Evolutionary conservation across 2,888 invertebrate genomes (phyloP).

Genomic region (Thecophora atra): DNA sequence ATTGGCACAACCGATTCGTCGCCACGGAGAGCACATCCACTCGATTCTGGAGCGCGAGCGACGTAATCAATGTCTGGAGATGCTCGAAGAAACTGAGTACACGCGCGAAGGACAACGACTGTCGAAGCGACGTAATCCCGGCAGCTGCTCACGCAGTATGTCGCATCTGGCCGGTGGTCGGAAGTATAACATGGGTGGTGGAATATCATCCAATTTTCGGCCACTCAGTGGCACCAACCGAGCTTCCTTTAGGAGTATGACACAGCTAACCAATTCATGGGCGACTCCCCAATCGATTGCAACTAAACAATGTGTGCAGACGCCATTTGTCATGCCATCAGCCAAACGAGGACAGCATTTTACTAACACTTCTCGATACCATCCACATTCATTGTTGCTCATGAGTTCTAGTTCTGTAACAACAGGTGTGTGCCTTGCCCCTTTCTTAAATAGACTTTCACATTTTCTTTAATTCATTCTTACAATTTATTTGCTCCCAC

Average conservation of each 20-base stretch:
- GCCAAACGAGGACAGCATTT: slow-evolving; percentile 61
- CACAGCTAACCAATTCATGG: slow-evolving; percentile 65
- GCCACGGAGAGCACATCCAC: slow-evolving; percentile 67
- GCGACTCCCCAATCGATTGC: slow-evolving; percentile 60
- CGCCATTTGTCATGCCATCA: slow-evolving; percentile 61
- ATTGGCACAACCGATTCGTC: slow-evolving; percentile 77
- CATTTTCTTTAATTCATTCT: neutral
- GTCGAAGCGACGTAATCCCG: slow-evolving; percentile 44
- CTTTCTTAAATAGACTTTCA: neutral
- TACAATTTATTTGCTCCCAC: neutral
- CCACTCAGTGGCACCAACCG: slow-evolving; percentile 62
- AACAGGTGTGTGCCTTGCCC: slow-evolving; percentile 61
- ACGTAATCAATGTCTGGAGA: slow-evolving; percentile 62
- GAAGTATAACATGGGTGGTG: slow-evolving; percentile 58
- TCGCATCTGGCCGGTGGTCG: slow-evolving; percentile 70
- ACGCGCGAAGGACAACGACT: slow-evolving; percentile 52
- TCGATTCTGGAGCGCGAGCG: slow-evolving; percentile 65
- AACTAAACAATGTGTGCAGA: slow-evolving; percentile 66
- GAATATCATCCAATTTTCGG: slow-evolving; percentile 60
- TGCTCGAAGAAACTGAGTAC: slow-evolving; percentile 62
- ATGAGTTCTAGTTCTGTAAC: slow-evolving; percentile 64
- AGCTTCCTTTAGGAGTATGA: slow-evolving; percentile 68
- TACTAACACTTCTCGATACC: slow-evolving; percentile 63
- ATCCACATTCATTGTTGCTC: slow-evolving; percentile 64
- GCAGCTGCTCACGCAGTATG: slow-evolving; percentile 72